phyloP scores from a whole-genome alignment of 2,888 invertebrate species.

The Drosophila nigritarsus region DNA sequence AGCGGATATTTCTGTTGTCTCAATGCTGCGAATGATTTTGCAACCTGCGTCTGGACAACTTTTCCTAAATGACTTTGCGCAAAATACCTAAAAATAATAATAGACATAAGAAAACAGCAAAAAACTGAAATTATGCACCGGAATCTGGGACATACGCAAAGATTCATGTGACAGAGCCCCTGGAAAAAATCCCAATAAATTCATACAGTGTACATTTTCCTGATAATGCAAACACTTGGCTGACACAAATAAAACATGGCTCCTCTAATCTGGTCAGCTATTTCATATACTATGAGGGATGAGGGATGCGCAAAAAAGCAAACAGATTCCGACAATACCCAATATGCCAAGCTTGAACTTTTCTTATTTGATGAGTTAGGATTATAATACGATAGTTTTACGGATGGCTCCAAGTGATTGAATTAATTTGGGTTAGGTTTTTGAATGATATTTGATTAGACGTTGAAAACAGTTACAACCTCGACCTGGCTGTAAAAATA shows the following conservation, averaged over 20 bases:
- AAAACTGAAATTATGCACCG: constrained; percentile 27
- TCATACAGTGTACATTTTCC: background rate
- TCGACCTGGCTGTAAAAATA: constrained; percentile 3
- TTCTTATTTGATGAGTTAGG: background rate
- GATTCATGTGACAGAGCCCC: constrained; percentile 29
- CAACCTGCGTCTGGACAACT: constrained; percentile 42
- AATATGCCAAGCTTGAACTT: background rate
- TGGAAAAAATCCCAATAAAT: constrained; percentile 30
- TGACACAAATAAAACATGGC: constrained; percentile 15
- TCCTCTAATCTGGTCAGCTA: constrained; percentile 12
- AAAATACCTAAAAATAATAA: constrained; percentile 34
- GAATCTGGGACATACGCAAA: constrained; percentile 26
- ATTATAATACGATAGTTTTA: background rate
- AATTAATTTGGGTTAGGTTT: background rate
- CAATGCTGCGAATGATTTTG: constrained; percentile 49
- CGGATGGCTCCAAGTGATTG: background rate
- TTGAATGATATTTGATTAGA: background rate
- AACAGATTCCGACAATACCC: background rate
- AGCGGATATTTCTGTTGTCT: constrained; percentile 49
- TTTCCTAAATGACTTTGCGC: constrained; percentile 61
- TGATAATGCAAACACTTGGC: constrained; percentile 8
- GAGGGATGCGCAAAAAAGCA: background rate
- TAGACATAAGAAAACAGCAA: background rate
- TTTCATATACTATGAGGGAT: constrained; percentile 29
- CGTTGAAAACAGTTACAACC: constrained; percentile 18